Evolutionary conservation across 2,113 vertebrate species (phyloP).

Genomic region (Hypomesus transpacificus): DNA sequence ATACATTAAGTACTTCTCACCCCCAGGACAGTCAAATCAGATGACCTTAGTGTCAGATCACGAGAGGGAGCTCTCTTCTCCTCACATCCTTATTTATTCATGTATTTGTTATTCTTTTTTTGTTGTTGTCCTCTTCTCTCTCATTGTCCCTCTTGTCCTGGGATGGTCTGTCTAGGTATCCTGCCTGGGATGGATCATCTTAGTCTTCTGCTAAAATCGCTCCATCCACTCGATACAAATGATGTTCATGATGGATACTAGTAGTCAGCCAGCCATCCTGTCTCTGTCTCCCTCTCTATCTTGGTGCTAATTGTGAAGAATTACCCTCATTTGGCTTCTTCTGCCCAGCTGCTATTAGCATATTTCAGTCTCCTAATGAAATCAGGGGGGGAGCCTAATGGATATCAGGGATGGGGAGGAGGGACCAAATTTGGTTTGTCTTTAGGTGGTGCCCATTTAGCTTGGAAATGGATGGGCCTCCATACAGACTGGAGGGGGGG

Average conservation of each 20-base stretch:
- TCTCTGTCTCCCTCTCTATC: slow-evolving; percentile 35
- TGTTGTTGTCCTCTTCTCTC: slow-evolving; percentile 30
- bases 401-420: slow-evolving; percentile 39
- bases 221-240: slow-evolving; percentile 58
- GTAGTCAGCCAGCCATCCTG: slow-evolving; percentile 41
- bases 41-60: slow-evolving; percentile 64
- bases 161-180: too few species aligned
- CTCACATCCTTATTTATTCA: slow-evolving; percentile 30
- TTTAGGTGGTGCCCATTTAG: slow-evolving; percentile 43
- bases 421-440: slow-evolving; percentile 44
- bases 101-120: background rate
- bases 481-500: background rate
- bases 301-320: slow-evolving; percentile 69
- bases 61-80: slow-evolving; percentile 41
- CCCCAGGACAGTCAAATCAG: slow-evolving; percentile 63
- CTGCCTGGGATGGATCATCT: slow-evolving; percentile 47
- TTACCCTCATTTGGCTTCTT: slow-evolving; percentile 68
- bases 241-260: slow-evolving; percentile 64
- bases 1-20: slow-evolving; percentile 76
- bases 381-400: slow-evolving; percentile 69
- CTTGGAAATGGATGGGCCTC: too few species aligned
- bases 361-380: slow-evolving; percentile 77
- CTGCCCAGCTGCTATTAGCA: slow-evolving; percentile 73
- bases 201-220: slow-evolving; percentile 60
- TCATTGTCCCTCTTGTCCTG: background rate